Conservation (phyloP, 2,113 vertebrate species). For the Electrona antarctica region DNA sequence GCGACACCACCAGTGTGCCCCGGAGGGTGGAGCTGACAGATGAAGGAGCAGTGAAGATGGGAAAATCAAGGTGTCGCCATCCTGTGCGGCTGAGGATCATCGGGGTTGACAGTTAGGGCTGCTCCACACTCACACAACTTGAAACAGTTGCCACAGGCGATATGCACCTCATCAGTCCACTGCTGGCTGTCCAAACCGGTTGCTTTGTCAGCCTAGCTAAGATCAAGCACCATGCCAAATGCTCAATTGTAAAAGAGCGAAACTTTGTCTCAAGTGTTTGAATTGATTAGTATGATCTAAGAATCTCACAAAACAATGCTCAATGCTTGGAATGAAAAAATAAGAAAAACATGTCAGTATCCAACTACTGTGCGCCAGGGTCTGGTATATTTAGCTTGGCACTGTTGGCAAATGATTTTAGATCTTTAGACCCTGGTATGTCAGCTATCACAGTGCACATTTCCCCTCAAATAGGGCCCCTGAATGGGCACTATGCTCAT, state of each 20-base stretch:
- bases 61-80: slow-evolving; percentile 69
- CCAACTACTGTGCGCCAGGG: too few species aligned
- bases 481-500: too few species aligned
- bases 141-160: slow-evolving; percentile 77
- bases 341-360: not conserved
- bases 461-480: too few species aligned
- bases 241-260: slow-evolving; percentile 23
- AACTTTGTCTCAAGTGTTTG: slow-evolving; percentile 15
- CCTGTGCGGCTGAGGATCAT: slow-evolving; percentile 69
- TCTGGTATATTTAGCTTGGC: too few species aligned
- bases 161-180: slow-evolving; percentile 76
- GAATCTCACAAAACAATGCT: not conserved
- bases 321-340: not conserved
- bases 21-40: slow-evolving; percentile 71
- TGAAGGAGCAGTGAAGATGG: slow-evolving; percentile 71
- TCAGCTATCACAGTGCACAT: too few species aligned
- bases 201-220: slow-evolving; percentile 62
- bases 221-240: slow-evolving; percentile 50
- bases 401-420: too few species aligned
- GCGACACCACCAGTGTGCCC: slow-evolving; percentile 58
- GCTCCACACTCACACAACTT: slow-evolving; percentile 70
- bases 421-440: too few species aligned
- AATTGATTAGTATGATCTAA: slow-evolving; percentile 21
- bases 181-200: slow-evolving; percentile 75
- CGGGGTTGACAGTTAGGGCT: slow-evolving; percentile 69